Base-by-base conservation (phyloP, 2,797 vertebrate genomes). In the Avahi laniger region DNA sequence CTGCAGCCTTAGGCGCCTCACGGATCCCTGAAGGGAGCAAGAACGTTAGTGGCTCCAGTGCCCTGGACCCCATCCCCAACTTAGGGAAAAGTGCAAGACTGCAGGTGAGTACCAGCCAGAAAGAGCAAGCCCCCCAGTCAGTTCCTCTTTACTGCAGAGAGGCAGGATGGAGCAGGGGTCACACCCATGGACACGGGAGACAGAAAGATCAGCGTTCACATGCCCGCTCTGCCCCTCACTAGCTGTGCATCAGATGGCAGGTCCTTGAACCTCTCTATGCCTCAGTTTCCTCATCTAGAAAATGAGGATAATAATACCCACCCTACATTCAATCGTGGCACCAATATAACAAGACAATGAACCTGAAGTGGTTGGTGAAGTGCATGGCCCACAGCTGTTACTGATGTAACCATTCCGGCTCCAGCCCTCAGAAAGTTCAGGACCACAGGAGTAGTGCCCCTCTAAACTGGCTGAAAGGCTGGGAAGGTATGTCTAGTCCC, bases 1-100 rank as follows among this genome's bases (percentile, higher is more conserved):
- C 92, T 46, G 89, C 73, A 41, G 41, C 41, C 79, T 95, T 96
- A 9, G 86, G 35, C 30, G 82, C 61, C 43, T 97, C 61, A 8
- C 22, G 52, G 38, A 65, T 91, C 93, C 95, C 98, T 97, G 91
- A 26, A 91, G 76, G 91, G 30, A 88, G 7, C 9, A 97, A 9
- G 7, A 78, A 67, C 0, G 43, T 82, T 43, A 94, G 61, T 33
- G 59, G 38, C 22, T 35, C 35, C 48, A 30, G 18, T 43, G 69
- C 63, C 10, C 26, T 54, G 41, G 13, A 73, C 3, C 7, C 52
- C 73, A 67, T 20, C 10, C 52, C 7, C 1, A 1, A 61, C 18
- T 72, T 7, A 79, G 20, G 92, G 46, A 65, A 75, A 63, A 82
- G 57, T 1, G 2, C 8, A 33, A 75, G 9, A 26, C 10, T 72